A percentile compares a stretch with the other conserved stretches of the same genome.
Evolutionary conservation across 2,797 vertebrate genomes (phyloP).

Genomic region (Platalea minor): DNA sequence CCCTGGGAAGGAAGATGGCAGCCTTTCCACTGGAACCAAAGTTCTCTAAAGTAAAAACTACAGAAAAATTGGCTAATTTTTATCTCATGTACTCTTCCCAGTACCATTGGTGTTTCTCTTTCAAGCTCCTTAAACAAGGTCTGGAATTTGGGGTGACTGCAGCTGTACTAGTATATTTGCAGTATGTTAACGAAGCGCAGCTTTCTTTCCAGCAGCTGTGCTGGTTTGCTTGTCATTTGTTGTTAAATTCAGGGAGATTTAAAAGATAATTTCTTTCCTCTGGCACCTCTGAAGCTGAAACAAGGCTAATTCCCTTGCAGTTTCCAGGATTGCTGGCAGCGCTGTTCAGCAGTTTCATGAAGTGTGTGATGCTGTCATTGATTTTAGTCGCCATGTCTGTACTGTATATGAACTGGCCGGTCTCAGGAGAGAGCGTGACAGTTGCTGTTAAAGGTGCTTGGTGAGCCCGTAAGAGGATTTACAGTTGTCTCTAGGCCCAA

Average conservation of each 20-base stretch:
- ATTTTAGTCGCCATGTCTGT: neutral
- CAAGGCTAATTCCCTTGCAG: neutral
- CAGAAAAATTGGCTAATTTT: neutral
- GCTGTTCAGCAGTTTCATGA: neutral
- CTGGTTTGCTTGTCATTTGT: neutral
- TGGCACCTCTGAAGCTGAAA: neutral
- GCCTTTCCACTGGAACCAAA: slow-evolving; percentile 93
- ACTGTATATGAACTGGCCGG: neutral
- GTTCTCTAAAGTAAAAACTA: slow-evolving; percentile 88
- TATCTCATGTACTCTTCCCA: fast-evolving
- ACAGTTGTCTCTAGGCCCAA: neutral
- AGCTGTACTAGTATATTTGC: neutral
- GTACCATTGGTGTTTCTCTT: neutral
- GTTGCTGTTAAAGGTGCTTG: neutral
- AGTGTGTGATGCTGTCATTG: neutral
- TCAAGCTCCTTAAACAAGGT: neutral
- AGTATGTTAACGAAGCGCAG: neutral
- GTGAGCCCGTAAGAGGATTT: neutral
- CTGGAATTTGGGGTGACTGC: neutral
- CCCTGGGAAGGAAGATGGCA: slow-evolving; percentile 93
- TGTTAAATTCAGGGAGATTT: neutral
- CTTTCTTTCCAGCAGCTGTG: neutral
- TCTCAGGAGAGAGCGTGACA: neutral
- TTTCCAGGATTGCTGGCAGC: neutral
- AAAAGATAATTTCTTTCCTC: neutral